These are phyloP conservation scores for Zaprionus camerounensis DNA, from an alignment of 1,140 invertebrate species.

Conservation along the genomic window DNA sequence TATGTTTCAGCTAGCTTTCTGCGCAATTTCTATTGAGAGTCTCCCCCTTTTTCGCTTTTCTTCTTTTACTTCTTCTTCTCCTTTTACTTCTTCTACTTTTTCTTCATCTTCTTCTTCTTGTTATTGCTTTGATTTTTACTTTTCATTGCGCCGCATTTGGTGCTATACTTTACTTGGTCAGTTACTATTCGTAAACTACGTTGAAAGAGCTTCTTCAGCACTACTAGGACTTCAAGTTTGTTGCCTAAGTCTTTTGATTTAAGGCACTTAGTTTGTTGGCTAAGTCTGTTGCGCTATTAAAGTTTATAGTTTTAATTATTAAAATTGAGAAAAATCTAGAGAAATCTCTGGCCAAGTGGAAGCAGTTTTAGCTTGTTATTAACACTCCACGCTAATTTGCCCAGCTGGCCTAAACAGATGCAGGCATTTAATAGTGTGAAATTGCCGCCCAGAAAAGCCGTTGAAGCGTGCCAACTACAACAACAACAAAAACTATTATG, in stretches of 20 bases:
- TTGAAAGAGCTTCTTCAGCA: not conserved
- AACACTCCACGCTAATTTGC: constrained; percentile 32
- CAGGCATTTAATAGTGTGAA: constrained; percentile 46
- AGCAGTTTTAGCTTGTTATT: not conserved
- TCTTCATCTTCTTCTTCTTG: constrained; percentile 22
- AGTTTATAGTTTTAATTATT: constrained; percentile 7
- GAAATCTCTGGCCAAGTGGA: constrained; percentile 25
- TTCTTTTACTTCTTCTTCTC: not conserved
- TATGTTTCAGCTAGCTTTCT: constrained; percentile 38
- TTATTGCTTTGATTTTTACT: constrained; percentile 36
- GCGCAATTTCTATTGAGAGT: constrained; percentile 41
- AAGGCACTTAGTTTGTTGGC: constrained; percentile 33
- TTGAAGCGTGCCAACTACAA: constrained; percentile 42
- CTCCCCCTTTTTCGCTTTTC: constrained; percentile 17
- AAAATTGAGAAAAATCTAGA: constrained; percentile 15
- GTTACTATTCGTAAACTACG: constrained; percentile 8
- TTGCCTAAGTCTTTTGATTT: constrained; percentile 48
- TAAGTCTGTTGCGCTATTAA: constrained; percentile 48
- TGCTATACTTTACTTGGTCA: constrained; percentile 7
- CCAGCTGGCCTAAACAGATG: constrained; percentile 42
- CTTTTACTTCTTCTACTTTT: constrained; percentile 5
- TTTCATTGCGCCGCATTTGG: constrained; percentile 30
- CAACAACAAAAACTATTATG: not conserved
- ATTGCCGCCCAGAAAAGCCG: constrained; percentile 38
- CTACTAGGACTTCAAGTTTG: constrained; percentile 27